Evolutionary conservation across 2,113 vertebrate species (phyloP).

Genomic region (Amazona guildingii): DNA sequence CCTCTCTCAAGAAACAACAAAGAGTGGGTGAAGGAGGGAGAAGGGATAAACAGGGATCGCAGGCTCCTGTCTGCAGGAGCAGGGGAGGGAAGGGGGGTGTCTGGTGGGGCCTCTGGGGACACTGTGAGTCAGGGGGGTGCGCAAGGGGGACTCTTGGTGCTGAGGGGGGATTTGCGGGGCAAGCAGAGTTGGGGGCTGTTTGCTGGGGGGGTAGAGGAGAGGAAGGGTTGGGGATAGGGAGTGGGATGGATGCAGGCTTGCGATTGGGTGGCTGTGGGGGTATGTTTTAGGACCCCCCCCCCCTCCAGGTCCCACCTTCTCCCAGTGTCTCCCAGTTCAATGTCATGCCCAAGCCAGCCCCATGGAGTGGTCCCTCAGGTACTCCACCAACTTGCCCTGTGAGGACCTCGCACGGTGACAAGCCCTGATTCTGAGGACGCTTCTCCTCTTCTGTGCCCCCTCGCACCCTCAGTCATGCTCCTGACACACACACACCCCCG

Average conservation of each 20-base stretch:
- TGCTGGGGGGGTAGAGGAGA: background rate
- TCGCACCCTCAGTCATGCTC: background rate
- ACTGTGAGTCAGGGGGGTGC: rapidly evolving
- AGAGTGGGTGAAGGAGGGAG: constrained; percentile 12
- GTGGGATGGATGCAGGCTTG: background rate
- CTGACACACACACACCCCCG: background rate
- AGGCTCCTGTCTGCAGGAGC: background rate
- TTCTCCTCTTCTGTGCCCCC: background rate
- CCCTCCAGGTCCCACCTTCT: background rate
- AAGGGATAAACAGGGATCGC: background rate
- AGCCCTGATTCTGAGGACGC: background rate
- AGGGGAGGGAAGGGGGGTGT: background rate
- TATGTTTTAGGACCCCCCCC: background rate
- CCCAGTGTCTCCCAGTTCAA: background rate
- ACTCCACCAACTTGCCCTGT: background rate
- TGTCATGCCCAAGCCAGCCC: too few relatives aligned
- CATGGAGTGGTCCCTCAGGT: background rate
- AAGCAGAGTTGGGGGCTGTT: background rate
- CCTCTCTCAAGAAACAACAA: constrained; percentile 34
- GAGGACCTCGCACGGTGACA: background rate
- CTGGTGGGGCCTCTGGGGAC: background rate
- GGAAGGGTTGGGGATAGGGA: background rate
- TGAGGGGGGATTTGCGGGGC: too few relatives aligned
- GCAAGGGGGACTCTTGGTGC: background rate
- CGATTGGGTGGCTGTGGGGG: background rate